Conservation (phyloP, 2,888 invertebrate genomes). For the Callosobruchus maculatus region DNA sequence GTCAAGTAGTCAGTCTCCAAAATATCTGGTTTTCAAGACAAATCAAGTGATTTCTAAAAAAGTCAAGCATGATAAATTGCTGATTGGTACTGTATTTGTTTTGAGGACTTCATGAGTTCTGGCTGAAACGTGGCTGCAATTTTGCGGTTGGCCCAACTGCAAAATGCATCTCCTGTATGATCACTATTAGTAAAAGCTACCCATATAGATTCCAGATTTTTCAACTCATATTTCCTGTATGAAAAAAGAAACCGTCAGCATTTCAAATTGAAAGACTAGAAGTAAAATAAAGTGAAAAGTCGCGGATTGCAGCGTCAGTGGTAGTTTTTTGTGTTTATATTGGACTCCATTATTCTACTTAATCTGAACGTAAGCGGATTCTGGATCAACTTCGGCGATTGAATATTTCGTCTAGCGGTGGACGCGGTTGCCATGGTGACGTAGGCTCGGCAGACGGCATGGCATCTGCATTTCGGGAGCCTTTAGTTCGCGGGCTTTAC, state of each 20-base stretch:
- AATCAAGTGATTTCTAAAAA: too few species aligned
- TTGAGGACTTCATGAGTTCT: too few species aligned
- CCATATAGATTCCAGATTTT: too few species aligned
- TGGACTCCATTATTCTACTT: constrained; percentile 35
- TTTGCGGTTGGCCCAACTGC: too few species aligned
- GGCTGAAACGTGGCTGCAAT: too few species aligned
- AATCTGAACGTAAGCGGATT: constrained; percentile 38
- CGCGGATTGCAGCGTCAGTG: neutral
- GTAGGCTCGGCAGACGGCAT: constrained; percentile 18
- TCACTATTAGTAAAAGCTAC: too few species aligned
- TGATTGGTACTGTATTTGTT: too few species aligned
- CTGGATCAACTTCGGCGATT: constrained; percentile 31
- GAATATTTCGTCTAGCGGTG: constrained; percentile 30
- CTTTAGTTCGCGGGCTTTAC: too few species aligned
- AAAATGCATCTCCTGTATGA: too few species aligned
- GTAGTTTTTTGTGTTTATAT: constrained; percentile 30
- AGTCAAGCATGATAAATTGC: too few species aligned
- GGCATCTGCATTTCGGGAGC: constrained; percentile 5
- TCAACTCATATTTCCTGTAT: neutral
- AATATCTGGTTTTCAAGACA: too few species aligned
- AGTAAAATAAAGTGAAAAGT: neutral
- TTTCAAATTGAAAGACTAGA: neutral
- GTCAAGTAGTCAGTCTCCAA: too few species aligned
- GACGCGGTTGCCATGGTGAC: constrained; percentile 31
- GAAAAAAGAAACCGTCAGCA: neutral